These are phyloP conservation scores for Halcyon chelicuti DNA, from an alignment of 2,797 vertebrate genomes.

Conservation along the genomic window DNA sequence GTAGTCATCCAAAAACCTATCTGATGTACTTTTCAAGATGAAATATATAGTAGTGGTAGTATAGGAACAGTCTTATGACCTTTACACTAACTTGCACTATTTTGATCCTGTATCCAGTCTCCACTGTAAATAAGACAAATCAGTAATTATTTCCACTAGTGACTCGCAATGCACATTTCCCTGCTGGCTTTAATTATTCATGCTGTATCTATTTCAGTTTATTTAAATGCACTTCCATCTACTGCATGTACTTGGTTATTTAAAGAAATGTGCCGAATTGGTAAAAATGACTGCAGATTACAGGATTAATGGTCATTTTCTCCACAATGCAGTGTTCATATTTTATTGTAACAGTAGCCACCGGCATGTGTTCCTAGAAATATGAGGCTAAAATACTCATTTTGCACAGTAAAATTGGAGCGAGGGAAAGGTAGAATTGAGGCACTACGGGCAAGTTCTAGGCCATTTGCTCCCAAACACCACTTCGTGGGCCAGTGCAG, in stretches of 20 bases:
- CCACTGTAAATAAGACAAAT: conserved; percentile 63
- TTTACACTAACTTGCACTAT: conserved; percentile 44
- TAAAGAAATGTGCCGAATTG: conserved; percentile 49
- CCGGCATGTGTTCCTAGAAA: conserved; percentile 61
- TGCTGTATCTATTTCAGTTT: conserved; percentile 65
- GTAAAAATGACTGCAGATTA: conserved; percentile 45
- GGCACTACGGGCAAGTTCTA: background rate
- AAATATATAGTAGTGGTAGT: conserved; percentile 2
- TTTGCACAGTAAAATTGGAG: conserved; percentile 27
- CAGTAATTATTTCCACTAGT: conserved; percentile 54
- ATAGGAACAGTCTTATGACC: conserved; percentile 15
- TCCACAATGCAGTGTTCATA: conserved; percentile 52
- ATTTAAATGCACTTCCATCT: conserved; percentile 42
- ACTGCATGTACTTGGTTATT: conserved; percentile 40
- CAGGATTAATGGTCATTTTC: conserved; percentile 64
- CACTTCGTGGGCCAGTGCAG: background rate
- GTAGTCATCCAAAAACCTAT: background rate
- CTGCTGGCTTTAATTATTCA: conserved; percentile 69
- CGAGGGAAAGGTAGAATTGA: background rate
- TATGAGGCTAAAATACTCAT: conserved; percentile 50
- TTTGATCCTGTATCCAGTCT: background rate
- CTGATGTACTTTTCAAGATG: background rate
- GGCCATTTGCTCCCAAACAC: conserved; percentile 11
- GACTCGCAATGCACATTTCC: conserved; percentile 20
- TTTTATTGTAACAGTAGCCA: conserved; percentile 63